Evolutionary conservation across 2,888 invertebrate species (phyloP).

Genomic region (Tinea pellionella): DNA sequence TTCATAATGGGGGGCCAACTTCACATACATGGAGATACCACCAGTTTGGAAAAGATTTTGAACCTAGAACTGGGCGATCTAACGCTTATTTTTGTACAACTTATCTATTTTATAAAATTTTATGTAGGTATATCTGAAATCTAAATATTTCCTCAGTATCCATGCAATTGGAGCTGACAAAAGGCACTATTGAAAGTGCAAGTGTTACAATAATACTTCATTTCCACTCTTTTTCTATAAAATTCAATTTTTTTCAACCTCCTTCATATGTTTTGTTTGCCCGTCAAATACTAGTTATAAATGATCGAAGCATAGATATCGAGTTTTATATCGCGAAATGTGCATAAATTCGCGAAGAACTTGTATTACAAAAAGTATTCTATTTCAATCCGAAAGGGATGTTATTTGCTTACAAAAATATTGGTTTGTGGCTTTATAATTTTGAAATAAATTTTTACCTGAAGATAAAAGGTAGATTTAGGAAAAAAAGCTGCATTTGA

Average conservation of each 20-base stretch:
- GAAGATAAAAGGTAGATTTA: conserved; percentile 34
- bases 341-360: conserved; percentile 21
- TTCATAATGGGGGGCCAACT: too few species aligned
- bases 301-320: conserved; percentile 63
- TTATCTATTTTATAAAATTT: background rate
- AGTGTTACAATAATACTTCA: conserved; percentile 66
- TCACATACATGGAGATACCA: too few species aligned
- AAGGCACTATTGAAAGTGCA: conserved; percentile 58
- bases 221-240: conserved; percentile 47
- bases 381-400: background rate
- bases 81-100: too few species aligned
- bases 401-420: background rate
- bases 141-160: conserved; percentile 12
- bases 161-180: conserved; percentile 33
- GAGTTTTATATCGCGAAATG: conserved; percentile 28
- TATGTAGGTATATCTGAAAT: background rate
- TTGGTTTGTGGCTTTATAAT: background rate
- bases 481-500: conserved; percentile 28
- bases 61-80: too few species aligned
- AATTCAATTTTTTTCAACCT: conserved; percentile 51
- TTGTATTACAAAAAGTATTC: background rate
- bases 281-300: conserved; percentile 61
- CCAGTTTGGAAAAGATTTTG: too few species aligned
- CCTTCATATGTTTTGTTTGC: conserved; percentile 45
- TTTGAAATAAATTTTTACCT: conserved; percentile 36